Conservation (phyloP, 2,113 vertebrate genomes). For the Pycnonotus jocosus region DNA sequence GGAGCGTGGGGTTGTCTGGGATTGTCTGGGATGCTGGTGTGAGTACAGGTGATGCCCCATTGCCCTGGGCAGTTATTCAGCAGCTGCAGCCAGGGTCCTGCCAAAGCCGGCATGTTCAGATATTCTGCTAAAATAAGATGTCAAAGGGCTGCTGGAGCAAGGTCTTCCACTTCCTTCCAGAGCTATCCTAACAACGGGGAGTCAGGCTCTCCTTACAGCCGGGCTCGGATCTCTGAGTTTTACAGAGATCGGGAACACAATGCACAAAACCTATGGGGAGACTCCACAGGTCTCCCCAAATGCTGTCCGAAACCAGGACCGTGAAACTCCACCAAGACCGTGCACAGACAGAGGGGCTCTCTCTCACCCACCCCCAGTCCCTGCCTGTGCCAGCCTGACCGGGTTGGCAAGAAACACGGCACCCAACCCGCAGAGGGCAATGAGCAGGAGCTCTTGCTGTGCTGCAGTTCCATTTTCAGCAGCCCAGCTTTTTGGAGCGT, state of each 20-base stretch:
- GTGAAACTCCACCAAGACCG: neutral
- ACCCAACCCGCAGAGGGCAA: fast-evolving
- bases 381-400: neutral
- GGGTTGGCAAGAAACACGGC: fast-evolving
- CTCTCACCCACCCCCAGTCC: neutral
- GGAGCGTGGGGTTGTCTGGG: neutral
- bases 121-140: neutral
- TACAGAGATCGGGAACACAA: neutral
- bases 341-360: neutral
- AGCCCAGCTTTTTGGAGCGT: neutral
- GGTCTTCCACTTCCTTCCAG: neutral
- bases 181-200: neutral
- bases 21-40: fast-evolving
- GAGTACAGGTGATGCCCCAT: fast-evolving
- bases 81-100: neutral
- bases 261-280: neutral
- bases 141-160: neutral
- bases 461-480: neutral
- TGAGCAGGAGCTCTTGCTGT: fast-evolving
- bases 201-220: neutral
- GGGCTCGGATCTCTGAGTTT: neutral
- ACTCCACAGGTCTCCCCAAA: neutral
- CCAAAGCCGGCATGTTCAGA: neutral
- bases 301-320: too few relatives aligned
- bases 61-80: neutral